Base-by-base conservation (phyloP, 1,140 invertebrate species). In the Hypsibius dujardini region DNA sequence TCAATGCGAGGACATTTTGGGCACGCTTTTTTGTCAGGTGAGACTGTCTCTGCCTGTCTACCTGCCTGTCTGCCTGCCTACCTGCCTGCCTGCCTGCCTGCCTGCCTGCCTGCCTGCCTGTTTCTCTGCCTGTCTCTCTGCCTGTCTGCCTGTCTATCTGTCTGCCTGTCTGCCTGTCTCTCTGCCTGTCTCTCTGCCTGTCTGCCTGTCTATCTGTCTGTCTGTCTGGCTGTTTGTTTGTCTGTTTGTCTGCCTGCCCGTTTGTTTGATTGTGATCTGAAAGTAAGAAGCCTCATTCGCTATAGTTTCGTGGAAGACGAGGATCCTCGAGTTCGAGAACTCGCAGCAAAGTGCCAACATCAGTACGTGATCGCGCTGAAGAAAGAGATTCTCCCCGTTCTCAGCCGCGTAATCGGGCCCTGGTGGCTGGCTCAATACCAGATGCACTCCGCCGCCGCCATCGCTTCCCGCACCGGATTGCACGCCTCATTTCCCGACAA, bases 361-460 rank as follows among this genome's bases (percentile, higher is more conserved):
- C 62, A 42, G 12, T 67, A 67, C 62, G 42, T 67, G 3, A 3
- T 42, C 45, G 3, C 45, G 62, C 62, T 67, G 62, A 67, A 67
- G 62, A 67, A 67, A 42, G 62, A 67, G 12, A 67, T 42, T 42
- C 7, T 67, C 7, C 62, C 62, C 42, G 42, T 67, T 42, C 62
- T 67, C 7, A 7, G 7, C 7, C 7, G 7, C 7, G 45, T 67
- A 3, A 67, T 67, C 62, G 62, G 62, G 3, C 62, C 62, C 7
- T 67, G 62, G 62, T 67, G 62, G 62, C 62, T 67, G 62, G 7
- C 62, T 12, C 62, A 67, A 42, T 67, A 14, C 42, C 62, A 67
- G 62, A 67, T 67, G 62, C 62, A 67, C 7, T 12, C 62, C 62
- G 7, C 7, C 7, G 62, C 62, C 42, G 62, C 62, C 7, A 42